phyloP scores from a whole-genome alignment of 2,797 vertebrate species.

The Pelodytes ibericus region DNA sequence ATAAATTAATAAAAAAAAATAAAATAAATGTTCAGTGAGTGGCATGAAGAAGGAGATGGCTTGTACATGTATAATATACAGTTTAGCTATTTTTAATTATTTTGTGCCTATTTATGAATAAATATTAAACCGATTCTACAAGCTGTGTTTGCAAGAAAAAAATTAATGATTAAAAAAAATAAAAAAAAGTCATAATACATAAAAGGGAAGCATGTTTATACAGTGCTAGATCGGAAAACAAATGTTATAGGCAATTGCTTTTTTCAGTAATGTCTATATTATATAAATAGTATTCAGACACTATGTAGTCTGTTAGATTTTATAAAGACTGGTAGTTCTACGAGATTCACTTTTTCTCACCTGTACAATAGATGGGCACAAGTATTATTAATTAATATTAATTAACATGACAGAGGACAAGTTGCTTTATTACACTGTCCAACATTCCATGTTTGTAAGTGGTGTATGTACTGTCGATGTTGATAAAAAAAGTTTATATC shows the following conservation, averaged over 20 bases:
- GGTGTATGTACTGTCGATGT: slow-evolving; percentile 99
- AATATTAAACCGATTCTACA: slow-evolving; percentile 66
- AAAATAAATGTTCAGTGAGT: slow-evolving; percentile 74
- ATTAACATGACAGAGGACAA: slow-evolving; percentile 79
- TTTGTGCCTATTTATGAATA: slow-evolving; percentile 90
- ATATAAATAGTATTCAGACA: slow-evolving; percentile 99
- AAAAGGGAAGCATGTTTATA: slow-evolving; percentile 86
- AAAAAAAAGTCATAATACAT: slow-evolving; percentile 63
- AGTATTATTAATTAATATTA: slow-evolving; percentile 79
- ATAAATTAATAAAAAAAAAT: slow-evolving; percentile 27
- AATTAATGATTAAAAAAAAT: slow-evolving; percentile 43
- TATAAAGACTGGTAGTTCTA: slow-evolving; percentile 97
- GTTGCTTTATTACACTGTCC: slow-evolving; percentile 97
- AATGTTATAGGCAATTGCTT: slow-evolving; percentile 96
- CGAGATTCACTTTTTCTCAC: slow-evolving; percentile 87
- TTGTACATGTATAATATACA: slow-evolving; percentile 86
- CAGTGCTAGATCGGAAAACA: slow-evolving; percentile 69
- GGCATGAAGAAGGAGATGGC: slow-evolving; percentile 82
- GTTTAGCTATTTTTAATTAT: slow-evolving; percentile 84
- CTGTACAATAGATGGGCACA: slow-evolving; percentile 90
- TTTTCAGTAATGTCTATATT: slow-evolving; percentile 98
- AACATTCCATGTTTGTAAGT: slow-evolving; percentile 99
- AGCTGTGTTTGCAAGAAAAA: slow-evolving; percentile 80
- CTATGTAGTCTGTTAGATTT: slow-evolving; percentile 99
- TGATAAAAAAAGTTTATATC: slow-evolving; percentile 99